Evolutionary conservation across 2,113 vertebrate species (phyloP).

Genomic region (Trinectes maculatus): DNA sequence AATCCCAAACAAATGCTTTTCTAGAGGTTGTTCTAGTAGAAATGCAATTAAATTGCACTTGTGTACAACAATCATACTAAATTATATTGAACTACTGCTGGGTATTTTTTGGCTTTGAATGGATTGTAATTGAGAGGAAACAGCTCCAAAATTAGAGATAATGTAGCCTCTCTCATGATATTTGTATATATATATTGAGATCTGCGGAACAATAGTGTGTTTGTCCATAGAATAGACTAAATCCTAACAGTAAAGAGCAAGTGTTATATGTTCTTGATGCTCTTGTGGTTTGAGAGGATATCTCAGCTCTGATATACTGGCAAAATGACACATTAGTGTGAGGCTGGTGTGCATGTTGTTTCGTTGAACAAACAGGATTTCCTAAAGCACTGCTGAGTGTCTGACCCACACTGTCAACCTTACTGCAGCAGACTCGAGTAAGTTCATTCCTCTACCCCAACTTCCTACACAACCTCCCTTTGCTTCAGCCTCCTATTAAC

Average conservation of each 20-base stretch:
- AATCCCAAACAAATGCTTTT: neutral
- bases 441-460: neutral
- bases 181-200: no score
- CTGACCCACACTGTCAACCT: neutral
- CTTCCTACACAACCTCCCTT: neutral
- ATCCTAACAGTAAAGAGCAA: neutral
- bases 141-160: neutral
- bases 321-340: neutral
- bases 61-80: neutral
- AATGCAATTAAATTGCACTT: neutral
- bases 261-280: neutral
- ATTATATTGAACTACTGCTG: constrained; percentile 8
- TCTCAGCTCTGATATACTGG: neutral
- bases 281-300: neutral
- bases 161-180: neutral
- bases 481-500: neutral
- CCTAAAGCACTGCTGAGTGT: constrained; percentile 2
- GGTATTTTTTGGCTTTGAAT: neutral
- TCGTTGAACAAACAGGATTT: neutral
- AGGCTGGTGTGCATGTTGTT: constrained; percentile 6
- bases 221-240: neutral
- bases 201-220: neutral
- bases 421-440: no score
- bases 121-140: neutral
- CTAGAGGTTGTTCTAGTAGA: neutral